A percentile compares a stretch with the other conserved stretches of the same genome.
Conservation (phyloP, 2,113 vertebrate genomes). For the Silurus asotus region DNA sequence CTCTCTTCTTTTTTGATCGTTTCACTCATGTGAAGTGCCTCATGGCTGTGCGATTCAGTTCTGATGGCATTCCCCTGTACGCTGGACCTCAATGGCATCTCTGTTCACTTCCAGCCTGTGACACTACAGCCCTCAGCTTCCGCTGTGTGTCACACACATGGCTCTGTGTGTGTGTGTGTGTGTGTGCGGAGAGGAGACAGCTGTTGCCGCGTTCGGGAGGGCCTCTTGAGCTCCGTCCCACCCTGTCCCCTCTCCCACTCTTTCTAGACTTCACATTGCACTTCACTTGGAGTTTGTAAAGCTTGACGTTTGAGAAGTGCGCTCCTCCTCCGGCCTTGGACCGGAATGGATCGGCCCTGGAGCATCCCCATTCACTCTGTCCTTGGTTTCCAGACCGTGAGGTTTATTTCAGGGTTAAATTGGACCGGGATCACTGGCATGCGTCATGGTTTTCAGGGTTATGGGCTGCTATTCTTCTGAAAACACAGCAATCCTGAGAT, state of each 20-base stretch:
- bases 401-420: constrained; percentile 14
- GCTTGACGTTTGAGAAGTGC: constrained; percentile 29
- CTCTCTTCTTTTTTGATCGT: background rate
- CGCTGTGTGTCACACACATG: constrained; percentile 27
- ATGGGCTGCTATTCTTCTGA: constrained; percentile 18
- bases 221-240: constrained; percentile 63
- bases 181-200: constrained; percentile 57
- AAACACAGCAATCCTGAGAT: background rate
- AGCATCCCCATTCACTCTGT: background rate
- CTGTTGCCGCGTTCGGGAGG: constrained; percentile 61
- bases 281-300: constrained; percentile 46
- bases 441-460: constrained; percentile 21
- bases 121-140: constrained; percentile 46
- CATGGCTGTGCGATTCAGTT: constrained; percentile 67
- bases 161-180: constrained; percentile 44
- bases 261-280: constrained; percentile 43
- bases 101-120: constrained; percentile 61
- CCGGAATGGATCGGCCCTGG: constrained; percentile 13
- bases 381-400: background rate
- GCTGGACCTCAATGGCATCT: constrained; percentile 67
- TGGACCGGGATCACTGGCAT: constrained; percentile 10
- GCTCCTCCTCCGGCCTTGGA: background rate
- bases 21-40: constrained; percentile 51
- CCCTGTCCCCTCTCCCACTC: constrained; percentile 65
- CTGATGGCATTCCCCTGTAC: constrained; percentile 64